Evolutionary conservation across 1,140 invertebrate genomes (phyloP).

Genomic region (Lepidurus arcticus): DNA sequence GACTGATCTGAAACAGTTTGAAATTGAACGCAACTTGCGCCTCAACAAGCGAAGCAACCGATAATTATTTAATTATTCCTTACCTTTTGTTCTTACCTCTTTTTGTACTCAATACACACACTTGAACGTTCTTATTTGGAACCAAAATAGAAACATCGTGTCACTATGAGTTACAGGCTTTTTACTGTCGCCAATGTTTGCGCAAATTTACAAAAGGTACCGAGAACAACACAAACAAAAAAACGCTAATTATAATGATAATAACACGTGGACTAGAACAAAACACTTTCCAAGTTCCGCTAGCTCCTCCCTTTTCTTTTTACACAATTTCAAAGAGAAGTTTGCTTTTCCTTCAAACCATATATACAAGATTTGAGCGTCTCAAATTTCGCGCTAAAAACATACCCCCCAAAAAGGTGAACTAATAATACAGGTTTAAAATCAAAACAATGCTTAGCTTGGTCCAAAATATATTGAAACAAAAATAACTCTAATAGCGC

Average conservation of each 20-base stretch:
- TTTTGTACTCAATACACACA: conserved; percentile 7
- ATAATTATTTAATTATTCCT: neutral
- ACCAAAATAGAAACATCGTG: neutral
- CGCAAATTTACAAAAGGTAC: conserved; percentile 22
- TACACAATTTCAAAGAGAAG: neutral
- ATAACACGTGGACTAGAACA: neutral
- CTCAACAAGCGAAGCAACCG: neutral
- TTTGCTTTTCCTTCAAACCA: neutral
- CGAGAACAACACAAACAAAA: neutral
- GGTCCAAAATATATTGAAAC: neutral
- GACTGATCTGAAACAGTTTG: conserved; percentile 34
- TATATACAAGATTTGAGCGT: neutral
- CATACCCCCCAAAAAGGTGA: neutral
- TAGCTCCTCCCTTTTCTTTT: neutral
- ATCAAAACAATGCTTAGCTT: neutral
- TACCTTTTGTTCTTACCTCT: neutral
- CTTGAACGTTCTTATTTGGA: neutral
- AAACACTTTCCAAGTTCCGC: neutral
- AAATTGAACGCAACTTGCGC: conserved; percentile 31
- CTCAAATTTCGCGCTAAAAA: neutral
- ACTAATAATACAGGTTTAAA: neutral
- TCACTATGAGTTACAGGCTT: neutral
- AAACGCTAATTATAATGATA: neutral
- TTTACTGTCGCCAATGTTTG: neutral
- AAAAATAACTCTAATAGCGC: too few relatives aligned